Base-by-base conservation (phyloP, 2,888 invertebrate species). In the Cryptocephalus moraei region DNA sequence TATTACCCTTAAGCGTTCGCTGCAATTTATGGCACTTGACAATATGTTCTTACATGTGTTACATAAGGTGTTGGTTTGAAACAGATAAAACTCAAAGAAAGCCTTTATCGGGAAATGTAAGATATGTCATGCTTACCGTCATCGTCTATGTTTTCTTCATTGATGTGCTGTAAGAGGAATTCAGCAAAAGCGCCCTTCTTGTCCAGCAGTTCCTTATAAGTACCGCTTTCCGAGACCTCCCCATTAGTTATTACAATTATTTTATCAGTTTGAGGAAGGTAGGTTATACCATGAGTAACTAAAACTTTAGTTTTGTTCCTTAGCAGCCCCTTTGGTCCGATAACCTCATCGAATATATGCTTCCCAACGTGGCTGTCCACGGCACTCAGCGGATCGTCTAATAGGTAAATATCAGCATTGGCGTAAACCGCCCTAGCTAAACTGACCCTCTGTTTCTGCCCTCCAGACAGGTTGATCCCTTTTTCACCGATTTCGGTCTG, bases 331-430 rank as follows among this genome's bases (percentile, higher is more conserved):
- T 68, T 34, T 56, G 62, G 47, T 71, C 72, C 52, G 69, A 77
- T 52, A 22, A 81, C 77, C 47, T 40, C 31, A 9, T 40, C 40
- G 12, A 40, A 40, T 31, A 40, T 40, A 11, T 40, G 40, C 12
- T 40, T 40, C 94, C 95, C 95, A 43, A 96, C 95, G 68, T 96
- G 95, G 10, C 91, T 83, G 70, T 96, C 96, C 1, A 96, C 95
- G 4, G 96, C 95, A 65, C 91, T 91, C 41, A 88, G 73, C 3
- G 96, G 95, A 75, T 97, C 96, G 66, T 97, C 97, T 58, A 97
- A 73, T 62, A 93, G 81, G 69, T 91, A 94, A 52, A 92, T 76
- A 63, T 93, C 92, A 0, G 87, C 79, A 68, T 91, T 81, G 61
- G 79, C 81, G 69, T 93, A 94, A 1, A 92, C 91, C 2, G 93